Evolutionary conservation across 92 coral and sea anemone species (phyloP).

Genomic region (Diadumene lineata): DNA sequence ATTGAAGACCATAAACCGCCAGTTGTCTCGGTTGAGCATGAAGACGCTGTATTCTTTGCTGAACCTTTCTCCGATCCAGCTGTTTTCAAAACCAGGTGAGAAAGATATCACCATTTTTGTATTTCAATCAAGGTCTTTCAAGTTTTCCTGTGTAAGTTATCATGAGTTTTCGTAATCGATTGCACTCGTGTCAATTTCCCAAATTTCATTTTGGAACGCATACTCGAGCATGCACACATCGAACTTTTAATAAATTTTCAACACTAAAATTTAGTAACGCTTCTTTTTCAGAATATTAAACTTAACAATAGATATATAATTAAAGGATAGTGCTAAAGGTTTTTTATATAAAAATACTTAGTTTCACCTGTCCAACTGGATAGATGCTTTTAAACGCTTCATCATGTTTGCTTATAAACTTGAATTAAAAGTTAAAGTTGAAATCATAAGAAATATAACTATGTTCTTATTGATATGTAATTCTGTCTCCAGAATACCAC

Average conservation of each 20-base stretch:
- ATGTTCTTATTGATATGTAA: background rate
- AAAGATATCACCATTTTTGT: background rate
- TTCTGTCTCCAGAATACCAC: too few relatives aligned
- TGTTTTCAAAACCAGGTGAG: constrained; percentile 68
- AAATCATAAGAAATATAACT: background rate
- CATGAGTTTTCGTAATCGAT: too few relatives aligned
- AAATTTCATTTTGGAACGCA: too few relatives aligned
- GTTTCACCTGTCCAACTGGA: background rate
- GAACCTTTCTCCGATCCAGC: constrained; percentile 69
- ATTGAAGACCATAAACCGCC: constrained; percentile 69
- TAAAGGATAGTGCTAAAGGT: too few relatives aligned
- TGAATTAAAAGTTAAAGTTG: background rate
- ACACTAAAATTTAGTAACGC: background rate
- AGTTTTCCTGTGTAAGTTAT: background rate
- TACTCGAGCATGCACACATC: too few relatives aligned
- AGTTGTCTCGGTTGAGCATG: constrained; percentile 68
- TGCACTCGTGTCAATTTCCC: too few relatives aligned
- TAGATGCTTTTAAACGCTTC: background rate
- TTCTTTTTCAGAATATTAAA: too few relatives aligned
- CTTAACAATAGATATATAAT: too few relatives aligned
- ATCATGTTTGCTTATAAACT: too few relatives aligned
- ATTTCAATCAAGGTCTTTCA: background rate
- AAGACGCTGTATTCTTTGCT: constrained; percentile 71
- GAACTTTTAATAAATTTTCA: too few relatives aligned
- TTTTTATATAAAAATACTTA: too few relatives aligned